Conservation (phyloP, 1,140 invertebrate species). For the Laupala kohalensis region DNA sequence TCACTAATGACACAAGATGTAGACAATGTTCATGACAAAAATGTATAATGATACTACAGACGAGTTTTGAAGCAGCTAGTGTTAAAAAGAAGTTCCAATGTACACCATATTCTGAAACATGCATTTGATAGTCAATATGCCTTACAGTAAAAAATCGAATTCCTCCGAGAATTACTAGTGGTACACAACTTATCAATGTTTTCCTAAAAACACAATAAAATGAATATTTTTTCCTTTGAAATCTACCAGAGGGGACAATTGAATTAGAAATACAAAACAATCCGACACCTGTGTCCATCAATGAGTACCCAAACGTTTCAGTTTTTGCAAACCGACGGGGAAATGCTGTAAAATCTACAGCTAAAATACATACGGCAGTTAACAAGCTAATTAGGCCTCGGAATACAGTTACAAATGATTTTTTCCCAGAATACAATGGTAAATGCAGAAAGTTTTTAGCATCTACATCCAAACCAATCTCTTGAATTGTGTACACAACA, state of each 20-base stretch:
- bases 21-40: slow-evolving; percentile 31
- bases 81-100: slow-evolving; percentile 98
- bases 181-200: slow-evolving; percentile 23
- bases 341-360: slow-evolving; percentile 83
- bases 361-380: slow-evolving; percentile 73
- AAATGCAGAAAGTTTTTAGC: not conserved
- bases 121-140: slow-evolving; percentile 65
- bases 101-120: slow-evolving; percentile 81
- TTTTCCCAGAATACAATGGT: slow-evolving; percentile 18
- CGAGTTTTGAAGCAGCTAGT: slow-evolving; percentile 65
- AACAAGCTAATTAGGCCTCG: slow-evolving; percentile 56
- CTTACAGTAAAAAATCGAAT: slow-evolving; percentile 48
- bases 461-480: not conserved
- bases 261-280: slow-evolving; percentile 79
- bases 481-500: not conserved
- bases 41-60: slow-evolving; percentile 43
- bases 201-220: slow-evolving; percentile 15
- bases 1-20: slow-evolving; percentile 33
- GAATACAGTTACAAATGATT: slow-evolving; percentile 47
- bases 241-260: slow-evolving; percentile 42
- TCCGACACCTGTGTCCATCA: slow-evolving; percentile 93
- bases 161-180: slow-evolving; percentile 57
- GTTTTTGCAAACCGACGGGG: slow-evolving; percentile 77
- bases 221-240: slow-evolving; percentile 2
- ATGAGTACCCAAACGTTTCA: slow-evolving; percentile 67